These are phyloP conservation scores for Iguana delicatissima DNA, from an alignment of 2,797 vertebrate genomes.

Conservation along the genomic window DNA sequence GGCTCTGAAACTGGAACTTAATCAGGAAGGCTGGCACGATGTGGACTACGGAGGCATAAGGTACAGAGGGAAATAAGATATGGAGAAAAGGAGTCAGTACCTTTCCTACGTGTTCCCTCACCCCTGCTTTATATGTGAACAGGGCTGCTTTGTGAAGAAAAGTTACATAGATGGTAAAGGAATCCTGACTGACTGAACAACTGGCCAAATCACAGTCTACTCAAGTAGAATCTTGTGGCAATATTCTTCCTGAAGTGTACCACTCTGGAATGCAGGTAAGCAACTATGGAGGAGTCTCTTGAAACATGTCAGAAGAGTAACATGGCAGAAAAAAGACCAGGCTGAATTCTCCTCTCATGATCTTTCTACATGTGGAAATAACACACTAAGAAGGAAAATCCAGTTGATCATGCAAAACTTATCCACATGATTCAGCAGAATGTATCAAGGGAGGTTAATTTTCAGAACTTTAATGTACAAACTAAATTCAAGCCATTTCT, in stretches of 20 bases:
- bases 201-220: background rate
- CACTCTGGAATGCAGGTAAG: too few relatives aligned
- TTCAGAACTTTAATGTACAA: too few relatives aligned
- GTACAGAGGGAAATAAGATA: background rate
- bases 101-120: background rate
- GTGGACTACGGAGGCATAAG: background rate
- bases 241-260: background rate
- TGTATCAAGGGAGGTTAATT: background rate
- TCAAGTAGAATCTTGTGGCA: background rate
- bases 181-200: background rate
- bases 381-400: background rate
- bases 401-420: background rate
- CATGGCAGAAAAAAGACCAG: background rate
- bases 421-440: background rate
- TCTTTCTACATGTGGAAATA: background rate
- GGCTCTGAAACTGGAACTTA: too few relatives aligned
- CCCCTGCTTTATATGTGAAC: background rate
- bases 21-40: too few relatives aligned
- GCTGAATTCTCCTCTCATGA: background rate
- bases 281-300: background rate
- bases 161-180: background rate
- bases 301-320: background rate
- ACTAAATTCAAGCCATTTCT: background rate
- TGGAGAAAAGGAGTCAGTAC: background rate
- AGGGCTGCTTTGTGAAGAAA: background rate